Evolutionary conservation across 1,140 invertebrate genomes (phyloP).

Genomic region (Drosophila novamexicana): DNA sequence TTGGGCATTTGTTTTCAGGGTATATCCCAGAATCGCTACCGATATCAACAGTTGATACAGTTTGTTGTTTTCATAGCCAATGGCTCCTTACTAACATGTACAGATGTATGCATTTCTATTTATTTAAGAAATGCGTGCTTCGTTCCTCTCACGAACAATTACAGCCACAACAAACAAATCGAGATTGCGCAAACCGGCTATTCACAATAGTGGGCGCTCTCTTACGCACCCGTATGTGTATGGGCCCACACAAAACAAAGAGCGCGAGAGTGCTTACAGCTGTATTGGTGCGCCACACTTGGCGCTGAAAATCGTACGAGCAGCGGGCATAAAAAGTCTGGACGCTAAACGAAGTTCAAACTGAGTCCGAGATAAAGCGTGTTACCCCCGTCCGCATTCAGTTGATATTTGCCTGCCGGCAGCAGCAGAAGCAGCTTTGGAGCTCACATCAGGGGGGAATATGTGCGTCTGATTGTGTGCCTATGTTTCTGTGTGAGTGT

Average conservation of each 20-base stretch:
- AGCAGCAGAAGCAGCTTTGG: constrained; percentile 42
- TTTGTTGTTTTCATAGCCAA: constrained; percentile 23
- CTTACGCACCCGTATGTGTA: neutral
- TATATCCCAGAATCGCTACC: constrained; percentile 10
- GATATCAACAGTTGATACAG: constrained; percentile 45
- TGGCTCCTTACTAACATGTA: constrained; percentile 10
- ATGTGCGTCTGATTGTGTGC: constrained; percentile 30
- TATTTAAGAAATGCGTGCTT: constrained; percentile 33
- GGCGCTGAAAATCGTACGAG: constrained; percentile 46
- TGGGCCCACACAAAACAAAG: constrained; percentile 1
- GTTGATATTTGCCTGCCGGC: constrained; percentile 73
- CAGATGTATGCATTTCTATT: constrained; percentile 28
- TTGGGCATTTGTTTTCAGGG: constrained; percentile 10
- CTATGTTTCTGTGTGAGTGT: constrained; percentile 4
- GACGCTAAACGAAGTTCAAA: constrained; percentile 57
- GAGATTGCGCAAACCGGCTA: constrained; percentile 41
- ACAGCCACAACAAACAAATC: constrained; percentile 22
- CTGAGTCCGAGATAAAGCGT: constrained; percentile 49
- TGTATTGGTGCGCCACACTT: constrained; percentile 33
- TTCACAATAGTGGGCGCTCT: constrained; percentile 36
- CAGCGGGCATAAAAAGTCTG: constrained; percentile 43
- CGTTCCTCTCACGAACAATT: constrained; percentile 18
- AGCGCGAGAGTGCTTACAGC: constrained; percentile 20
- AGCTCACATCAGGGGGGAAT: constrained; percentile 29
- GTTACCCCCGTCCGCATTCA: constrained; percentile 42